phyloP scores from a whole-genome alignment of 2,113 vertebrate species.

The Boulengerochromis microlepis region DNA sequence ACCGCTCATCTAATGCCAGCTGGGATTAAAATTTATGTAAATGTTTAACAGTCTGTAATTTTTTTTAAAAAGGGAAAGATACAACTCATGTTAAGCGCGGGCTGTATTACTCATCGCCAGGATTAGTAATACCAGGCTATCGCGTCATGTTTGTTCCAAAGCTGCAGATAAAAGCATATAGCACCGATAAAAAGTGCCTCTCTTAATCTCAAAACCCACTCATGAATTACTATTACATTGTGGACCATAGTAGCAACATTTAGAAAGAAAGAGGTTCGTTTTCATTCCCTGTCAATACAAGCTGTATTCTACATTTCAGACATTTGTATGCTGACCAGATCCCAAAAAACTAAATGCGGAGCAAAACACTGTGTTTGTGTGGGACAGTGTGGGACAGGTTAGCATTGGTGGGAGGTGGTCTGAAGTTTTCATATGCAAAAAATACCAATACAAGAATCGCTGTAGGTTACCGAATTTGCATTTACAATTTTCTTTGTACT shows the following conservation, averaged over 20 bases:
- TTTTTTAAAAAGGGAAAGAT: accelerated
- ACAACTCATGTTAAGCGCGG: conserved; percentile 14
- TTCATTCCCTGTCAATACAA: background rate
- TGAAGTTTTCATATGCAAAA: background rate
- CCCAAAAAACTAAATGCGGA: background rate
- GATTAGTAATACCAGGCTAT: background rate
- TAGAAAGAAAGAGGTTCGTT: background rate
- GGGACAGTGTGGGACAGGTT: background rate
- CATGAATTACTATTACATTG: background rate
- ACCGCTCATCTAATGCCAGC: background rate
- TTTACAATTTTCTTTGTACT: background rate
- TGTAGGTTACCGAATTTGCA: background rate
- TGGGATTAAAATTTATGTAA: background rate
- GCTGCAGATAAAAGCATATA: background rate
- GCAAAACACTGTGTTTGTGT: background rate
- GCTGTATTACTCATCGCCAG: background rate
- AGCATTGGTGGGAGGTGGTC: background rate
- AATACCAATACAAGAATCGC: background rate
- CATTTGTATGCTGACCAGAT: background rate
- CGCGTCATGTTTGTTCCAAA: background rate
- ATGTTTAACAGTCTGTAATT: background rate
- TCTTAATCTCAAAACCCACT: background rate
- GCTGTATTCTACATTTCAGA: background rate
- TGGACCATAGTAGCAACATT: background rate
- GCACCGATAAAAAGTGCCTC: background rate